These are phyloP conservation scores for Masticophis lateralis DNA, from an alignment of 2,797 vertebrate genomes.

Conservation along the genomic window DNA sequence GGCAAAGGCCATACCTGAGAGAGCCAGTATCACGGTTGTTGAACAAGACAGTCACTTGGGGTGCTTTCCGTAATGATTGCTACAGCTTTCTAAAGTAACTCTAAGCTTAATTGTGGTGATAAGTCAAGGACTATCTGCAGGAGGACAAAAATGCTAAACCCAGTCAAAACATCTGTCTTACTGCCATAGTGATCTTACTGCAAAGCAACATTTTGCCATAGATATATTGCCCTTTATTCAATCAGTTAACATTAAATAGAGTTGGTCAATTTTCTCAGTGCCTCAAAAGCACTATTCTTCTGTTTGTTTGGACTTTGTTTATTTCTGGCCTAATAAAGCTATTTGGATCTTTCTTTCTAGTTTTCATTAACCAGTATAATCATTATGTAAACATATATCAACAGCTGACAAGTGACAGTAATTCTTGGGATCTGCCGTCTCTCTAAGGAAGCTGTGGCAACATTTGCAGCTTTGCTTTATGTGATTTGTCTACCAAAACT, in stretches of 20 bases:
- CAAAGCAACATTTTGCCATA: neutral
- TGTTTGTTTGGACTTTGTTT: neutral
- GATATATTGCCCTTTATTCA: neutral
- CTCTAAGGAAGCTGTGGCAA: neutral
- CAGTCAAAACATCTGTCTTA: neutral
- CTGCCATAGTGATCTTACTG: neutral
- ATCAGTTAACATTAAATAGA: neutral
- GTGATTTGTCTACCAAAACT: neutral
- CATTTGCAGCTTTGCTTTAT: neutral
- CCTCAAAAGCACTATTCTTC: neutral
- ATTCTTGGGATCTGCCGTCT: neutral
- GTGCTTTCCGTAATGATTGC: neutral
- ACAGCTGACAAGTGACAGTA: neutral
- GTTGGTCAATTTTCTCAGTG: neutral
- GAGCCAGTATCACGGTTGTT: no score
- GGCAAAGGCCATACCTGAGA: no score
- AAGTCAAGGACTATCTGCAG: neutral
- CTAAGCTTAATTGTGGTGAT: neutral
- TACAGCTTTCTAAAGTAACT: neutral
- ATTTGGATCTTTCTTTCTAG: neutral
- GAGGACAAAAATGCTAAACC: neutral
- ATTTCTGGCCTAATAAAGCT: neutral
- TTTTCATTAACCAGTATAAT: neutral
- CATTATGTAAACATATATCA: neutral
- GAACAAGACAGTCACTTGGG: no score